Evolutionary conservation across 2,113 vertebrate genomes (phyloP).

Genomic region (Pterocles orientalis): DNA sequence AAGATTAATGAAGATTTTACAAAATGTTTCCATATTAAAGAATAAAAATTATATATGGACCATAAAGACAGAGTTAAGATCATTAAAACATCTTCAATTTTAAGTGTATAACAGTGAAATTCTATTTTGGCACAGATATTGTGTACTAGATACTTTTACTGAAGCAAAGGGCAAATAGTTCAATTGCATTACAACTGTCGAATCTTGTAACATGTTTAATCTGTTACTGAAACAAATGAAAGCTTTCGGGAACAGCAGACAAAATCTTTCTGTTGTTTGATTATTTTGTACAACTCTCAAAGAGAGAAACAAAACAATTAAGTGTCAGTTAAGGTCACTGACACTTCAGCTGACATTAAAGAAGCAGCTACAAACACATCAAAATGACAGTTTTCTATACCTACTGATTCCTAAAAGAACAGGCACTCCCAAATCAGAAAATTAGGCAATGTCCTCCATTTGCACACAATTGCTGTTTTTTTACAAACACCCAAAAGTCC

Average conservation of each 20-base stretch:
- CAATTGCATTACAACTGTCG: background rate
- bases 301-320: background rate
- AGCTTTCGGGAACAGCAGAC: background rate
- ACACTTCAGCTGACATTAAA: background rate
- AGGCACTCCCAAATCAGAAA: background rate
- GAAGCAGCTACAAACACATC: background rate
- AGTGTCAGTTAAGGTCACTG: background rate
- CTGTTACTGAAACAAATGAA: background rate
- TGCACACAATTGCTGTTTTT: background rate
- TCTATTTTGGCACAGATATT: background rate
- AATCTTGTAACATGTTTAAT: background rate
- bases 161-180: background rate
- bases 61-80: background rate
- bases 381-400: background rate
- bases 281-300: background rate
- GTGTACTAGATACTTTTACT: background rate
- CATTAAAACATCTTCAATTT: background rate
- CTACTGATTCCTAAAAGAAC: background rate
- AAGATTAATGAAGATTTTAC: background rate
- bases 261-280: background rate
- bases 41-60: background rate
- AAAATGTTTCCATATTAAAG: background rate
- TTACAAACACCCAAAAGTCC: background rate
- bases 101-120: background rate
- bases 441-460: background rate